Conservation (phyloP, 2,797 vertebrate genomes). For the Podargus strigoides region DNA sequence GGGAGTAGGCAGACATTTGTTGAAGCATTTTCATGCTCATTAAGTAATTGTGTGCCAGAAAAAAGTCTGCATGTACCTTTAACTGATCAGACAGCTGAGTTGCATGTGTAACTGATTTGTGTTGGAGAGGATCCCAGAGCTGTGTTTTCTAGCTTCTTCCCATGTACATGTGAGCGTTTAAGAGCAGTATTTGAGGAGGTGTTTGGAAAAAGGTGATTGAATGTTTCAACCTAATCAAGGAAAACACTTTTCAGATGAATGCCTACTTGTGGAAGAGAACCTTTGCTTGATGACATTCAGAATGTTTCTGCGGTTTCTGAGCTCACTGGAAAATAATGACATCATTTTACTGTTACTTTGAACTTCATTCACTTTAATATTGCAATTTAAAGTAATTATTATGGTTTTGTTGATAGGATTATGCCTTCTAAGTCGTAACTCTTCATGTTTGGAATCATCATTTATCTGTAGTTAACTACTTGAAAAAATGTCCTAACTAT, state of each 20-base stretch:
- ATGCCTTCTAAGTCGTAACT: background rate
- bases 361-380: background rate
- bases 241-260: background rate
- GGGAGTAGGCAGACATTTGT: background rate
- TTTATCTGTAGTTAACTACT: background rate
- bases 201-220: background rate
- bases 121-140: background rate
- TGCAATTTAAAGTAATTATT: background rate
- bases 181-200: background rate
- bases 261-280: background rate
- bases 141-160: background rate
- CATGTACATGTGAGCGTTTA: accelerated
- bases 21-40: background rate
- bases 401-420: background rate
- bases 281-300: background rate
- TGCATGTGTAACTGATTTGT: background rate
- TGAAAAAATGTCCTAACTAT: background rate
- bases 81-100: background rate
- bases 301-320: slow-evolving; percentile 3
- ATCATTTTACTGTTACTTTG: background rate
- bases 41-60: background rate
- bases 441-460: background rate
- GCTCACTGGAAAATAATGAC: background rate
- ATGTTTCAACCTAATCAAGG: background rate
- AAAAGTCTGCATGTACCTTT: background rate